These are phyloP conservation scores for Drosophila paranaensis DNA, from an alignment of 2,888 invertebrate species.

Conservation along the genomic window DNA sequence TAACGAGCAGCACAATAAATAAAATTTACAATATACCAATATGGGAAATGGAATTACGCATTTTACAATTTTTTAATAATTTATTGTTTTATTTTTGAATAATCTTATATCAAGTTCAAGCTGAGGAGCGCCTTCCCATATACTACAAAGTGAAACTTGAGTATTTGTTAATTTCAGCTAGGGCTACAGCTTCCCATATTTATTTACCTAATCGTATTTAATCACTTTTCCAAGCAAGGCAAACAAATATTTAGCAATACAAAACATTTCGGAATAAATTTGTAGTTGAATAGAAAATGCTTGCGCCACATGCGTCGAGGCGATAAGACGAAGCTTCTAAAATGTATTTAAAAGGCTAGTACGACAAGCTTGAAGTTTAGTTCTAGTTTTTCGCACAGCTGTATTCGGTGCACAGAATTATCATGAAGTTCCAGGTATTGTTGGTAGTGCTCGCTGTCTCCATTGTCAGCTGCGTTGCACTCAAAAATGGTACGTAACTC, in stretches of 20 bases:
- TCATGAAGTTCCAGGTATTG: slow-evolving; percentile 12
- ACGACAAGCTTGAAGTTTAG: neutral
- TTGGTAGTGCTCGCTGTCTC: slow-evolving; percentile 7
- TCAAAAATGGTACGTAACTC: slow-evolving; percentile 29
- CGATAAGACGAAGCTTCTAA: neutral
- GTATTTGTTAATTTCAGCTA: neutral
- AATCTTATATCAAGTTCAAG: too few species aligned
- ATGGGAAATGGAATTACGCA: too few species aligned
- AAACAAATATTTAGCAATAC: slow-evolving; percentile 16
- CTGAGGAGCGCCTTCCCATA: neutral
- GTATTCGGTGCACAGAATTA: neutral
- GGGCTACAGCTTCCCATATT: neutral
- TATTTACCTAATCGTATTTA: neutral
- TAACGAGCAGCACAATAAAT: neutral
- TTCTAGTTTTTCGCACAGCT: neutral
- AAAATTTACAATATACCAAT: too few species aligned
- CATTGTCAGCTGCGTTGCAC: slow-evolving; percentile 2
- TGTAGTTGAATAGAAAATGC: too few species aligned
- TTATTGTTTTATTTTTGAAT: too few species aligned
- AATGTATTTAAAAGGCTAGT: neutral
- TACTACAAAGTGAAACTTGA: neutral
- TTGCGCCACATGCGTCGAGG: too few species aligned
- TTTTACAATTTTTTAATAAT: too few species aligned
- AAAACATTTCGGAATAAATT: neutral
- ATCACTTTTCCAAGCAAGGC: neutral